These are phyloP conservation scores for Silurus aristotelis DNA, from an alignment of 2,797 vertebrate species.

Conservation along the genomic window DNA sequence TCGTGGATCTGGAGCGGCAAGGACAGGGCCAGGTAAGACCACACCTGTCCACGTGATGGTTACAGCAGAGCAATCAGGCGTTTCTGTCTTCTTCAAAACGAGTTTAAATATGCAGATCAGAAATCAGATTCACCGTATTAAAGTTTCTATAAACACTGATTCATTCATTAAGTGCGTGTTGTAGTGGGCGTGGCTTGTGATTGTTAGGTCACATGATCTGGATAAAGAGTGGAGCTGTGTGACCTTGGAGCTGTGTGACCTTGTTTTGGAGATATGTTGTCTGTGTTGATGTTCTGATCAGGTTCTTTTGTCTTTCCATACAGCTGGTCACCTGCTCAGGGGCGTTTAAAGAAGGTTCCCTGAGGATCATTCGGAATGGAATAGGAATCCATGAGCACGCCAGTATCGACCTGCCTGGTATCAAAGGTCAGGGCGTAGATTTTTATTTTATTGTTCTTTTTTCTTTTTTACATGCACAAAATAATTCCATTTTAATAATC, in stretches of 20 bases:
- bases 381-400: constrained; percentile 98
- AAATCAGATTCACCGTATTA: not conserved
- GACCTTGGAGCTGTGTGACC: no score
- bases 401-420: constrained; percentile 96
- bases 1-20: constrained; percentile 96
- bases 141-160: not conserved
- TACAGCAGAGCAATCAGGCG: not conserved
- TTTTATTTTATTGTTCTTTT: not conserved
- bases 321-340: constrained; percentile 97
- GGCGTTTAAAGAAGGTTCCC: constrained; percentile 96
- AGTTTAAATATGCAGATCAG: not conserved
- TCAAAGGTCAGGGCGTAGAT: constrained; percentile 78
- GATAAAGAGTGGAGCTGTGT: no score
- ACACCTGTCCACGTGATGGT: not conserved
- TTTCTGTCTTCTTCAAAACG: not conserved
- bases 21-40: constrained; percentile 92
- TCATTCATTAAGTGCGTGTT: not conserved
- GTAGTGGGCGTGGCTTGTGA: not conserved
- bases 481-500: not conserved
- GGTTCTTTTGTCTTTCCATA: constrained; percentile 1
- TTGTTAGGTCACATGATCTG: not conserved
- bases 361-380: constrained; percentile 95
- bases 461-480: not conserved
- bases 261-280: no score
- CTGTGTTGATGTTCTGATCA: not conserved